phyloP scores from a whole-genome alignment of 2,888 invertebrate genomes.

The Macrophya alboannulata region DNA sequence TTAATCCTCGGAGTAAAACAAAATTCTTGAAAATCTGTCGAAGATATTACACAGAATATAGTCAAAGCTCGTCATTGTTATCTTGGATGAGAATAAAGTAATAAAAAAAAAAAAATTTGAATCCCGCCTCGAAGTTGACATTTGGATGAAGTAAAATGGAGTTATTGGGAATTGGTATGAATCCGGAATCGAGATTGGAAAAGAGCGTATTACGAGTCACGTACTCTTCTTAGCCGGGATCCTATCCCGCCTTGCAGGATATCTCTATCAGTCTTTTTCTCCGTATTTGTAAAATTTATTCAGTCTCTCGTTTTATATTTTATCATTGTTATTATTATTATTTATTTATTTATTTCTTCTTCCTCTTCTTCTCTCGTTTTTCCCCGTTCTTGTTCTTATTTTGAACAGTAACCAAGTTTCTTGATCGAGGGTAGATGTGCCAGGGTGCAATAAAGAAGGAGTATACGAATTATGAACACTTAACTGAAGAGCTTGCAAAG shows the following conservation, averaged over 20 bases:
- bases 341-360: neutral
- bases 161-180: constrained; percentile 15
- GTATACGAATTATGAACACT: constrained; percentile 69
- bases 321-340: neutral
- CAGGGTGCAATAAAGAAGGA: constrained; percentile 59
- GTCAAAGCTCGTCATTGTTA: neutral
- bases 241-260: neutral
- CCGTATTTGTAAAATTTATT: neutral
- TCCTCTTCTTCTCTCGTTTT: neutral
- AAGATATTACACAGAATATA: neutral
- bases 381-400: neutral
- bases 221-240: constrained; percentile 18
- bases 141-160: constrained; percentile 28
- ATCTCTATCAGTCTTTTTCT: neutral
- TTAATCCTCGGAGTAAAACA: neutral
- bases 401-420: constrained; percentile 21
- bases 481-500: constrained; percentile 73
- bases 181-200: constrained; percentile 20
- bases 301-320: neutral
- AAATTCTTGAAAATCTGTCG: neutral
- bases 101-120: neutral
- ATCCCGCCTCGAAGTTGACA: constrained; percentile 31
- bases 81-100: constrained; percentile 1
- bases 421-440: constrained; percentile 44
- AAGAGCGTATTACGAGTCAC: constrained; percentile 19